Conservation (phyloP, 2,888 invertebrate genomes). For the Pherbina coryleti region DNA sequence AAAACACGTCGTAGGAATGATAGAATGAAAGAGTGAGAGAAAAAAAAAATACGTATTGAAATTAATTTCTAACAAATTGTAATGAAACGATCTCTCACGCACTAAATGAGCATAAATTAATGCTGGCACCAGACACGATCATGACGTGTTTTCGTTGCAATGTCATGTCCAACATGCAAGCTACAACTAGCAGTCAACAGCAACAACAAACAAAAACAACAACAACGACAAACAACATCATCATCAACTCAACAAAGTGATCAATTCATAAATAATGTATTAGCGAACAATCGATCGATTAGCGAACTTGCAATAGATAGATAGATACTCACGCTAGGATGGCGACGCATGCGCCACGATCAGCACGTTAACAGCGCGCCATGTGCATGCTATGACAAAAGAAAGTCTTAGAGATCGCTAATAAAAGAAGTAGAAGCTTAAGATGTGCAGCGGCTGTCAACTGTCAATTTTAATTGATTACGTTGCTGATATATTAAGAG, state of each 20-base stretch:
- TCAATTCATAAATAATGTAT: conserved; percentile 64
- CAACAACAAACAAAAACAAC: conserved; percentile 45
- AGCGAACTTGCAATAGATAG: conserved; percentile 39
- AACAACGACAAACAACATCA: background rate
- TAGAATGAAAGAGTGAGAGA: no score
- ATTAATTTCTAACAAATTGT: conserved; percentile 38
- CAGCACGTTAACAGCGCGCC: background rate
- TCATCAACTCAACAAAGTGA: conserved; percentile 54
- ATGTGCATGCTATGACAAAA: background rate
- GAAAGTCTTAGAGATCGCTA: background rate
- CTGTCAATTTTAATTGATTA: conserved; percentile 60
- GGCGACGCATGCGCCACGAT: background rate
- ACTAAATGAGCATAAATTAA: conserved; percentile 62
- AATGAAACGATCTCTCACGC: conserved; percentile 46
- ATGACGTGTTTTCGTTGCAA: background rate
- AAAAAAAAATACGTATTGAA: background rate
- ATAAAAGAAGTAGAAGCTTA: background rate
- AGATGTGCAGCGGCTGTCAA: conserved; percentile 29
- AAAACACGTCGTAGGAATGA: conserved; percentile 24
- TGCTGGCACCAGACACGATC: conserved; percentile 39
- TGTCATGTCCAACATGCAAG: conserved; percentile 39
- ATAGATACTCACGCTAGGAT: background rate
- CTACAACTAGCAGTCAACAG: conserved; percentile 36
- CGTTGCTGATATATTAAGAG: conserved; percentile 47
- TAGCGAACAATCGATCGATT: conserved; percentile 53